Conservation (phyloP, 2,113 vertebrate genomes). For the Hypomesus transpacificus region DNA sequence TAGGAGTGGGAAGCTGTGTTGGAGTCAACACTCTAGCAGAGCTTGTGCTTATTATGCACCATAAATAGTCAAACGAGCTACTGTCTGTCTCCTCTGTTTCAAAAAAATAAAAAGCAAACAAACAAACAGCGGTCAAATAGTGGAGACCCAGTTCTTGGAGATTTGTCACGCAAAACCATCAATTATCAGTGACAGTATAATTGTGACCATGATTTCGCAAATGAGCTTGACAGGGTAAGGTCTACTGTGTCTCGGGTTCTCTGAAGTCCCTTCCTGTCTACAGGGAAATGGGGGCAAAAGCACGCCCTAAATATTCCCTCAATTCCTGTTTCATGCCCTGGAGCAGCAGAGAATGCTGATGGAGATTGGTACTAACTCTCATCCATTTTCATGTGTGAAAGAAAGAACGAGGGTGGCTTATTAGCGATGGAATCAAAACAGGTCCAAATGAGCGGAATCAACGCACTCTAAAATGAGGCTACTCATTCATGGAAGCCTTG, state of each 20-base stretch:
- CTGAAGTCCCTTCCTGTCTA: too few species aligned
- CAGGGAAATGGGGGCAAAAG: too few species aligned
- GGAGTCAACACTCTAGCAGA: not conserved
- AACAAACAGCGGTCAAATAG: too few species aligned
- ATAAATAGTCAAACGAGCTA: constrained; percentile 55
- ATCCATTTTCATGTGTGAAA: too few species aligned
- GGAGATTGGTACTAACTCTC: too few species aligned
- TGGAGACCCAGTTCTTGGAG: not conserved
- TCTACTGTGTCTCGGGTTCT: too few species aligned
- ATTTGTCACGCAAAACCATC: constrained; percentile 14
- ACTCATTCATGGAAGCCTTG: constrained; percentile 44
- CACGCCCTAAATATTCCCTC: too few species aligned
- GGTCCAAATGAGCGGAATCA: constrained; percentile 42
- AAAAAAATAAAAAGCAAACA: not conserved
- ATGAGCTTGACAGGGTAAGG: too few species aligned
- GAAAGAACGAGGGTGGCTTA: not conserved
- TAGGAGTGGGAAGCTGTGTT: not conserved
- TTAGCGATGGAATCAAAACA: constrained; percentile 41
- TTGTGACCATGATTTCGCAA: not conserved
- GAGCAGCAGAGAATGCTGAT: too few species aligned
- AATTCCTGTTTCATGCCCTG: too few species aligned
- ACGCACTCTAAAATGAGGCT: constrained; percentile 56
- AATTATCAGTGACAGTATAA: constrained; percentile 4
- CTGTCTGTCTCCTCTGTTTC: constrained; percentile 37
- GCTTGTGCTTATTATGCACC: constrained; percentile 23